A percentile compares a stretch with the other conserved stretches of the same genome.
Evolutionary conservation across 2,888 invertebrate species (phyloP).

Genomic region (Phengaris arion): DNA sequence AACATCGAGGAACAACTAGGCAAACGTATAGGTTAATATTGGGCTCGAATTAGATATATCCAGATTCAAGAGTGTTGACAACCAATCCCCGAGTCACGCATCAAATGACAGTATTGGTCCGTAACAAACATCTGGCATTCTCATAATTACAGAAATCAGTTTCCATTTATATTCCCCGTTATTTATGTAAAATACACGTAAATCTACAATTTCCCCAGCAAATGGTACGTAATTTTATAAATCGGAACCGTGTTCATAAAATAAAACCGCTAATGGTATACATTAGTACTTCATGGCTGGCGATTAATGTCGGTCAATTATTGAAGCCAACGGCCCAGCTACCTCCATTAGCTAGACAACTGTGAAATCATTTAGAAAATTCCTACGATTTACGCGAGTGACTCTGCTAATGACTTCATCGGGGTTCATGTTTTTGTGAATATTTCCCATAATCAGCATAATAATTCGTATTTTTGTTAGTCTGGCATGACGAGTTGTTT

Average conservation of each 20-base stretch:
- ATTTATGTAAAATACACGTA: conserved; percentile 26
- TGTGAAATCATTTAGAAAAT: conserved; percentile 29
- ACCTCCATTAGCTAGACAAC: conserved; percentile 27
- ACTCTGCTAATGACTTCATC: conserved; percentile 18
- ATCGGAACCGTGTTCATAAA: conserved; percentile 22
- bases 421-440: not conserved
- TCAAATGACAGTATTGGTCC: no score
- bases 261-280: conserved; percentile 26
- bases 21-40: no score
- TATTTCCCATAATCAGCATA: not conserved
- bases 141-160: no score
- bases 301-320: conserved; percentile 21
- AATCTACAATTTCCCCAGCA: conserved; percentile 4
- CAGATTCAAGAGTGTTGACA: no score
- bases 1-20: no score
- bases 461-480: not conserved
- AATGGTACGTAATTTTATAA: conserved; percentile 19
- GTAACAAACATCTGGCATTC: no score
- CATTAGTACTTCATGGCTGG: conserved; percentile 18
- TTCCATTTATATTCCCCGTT: not conserved
- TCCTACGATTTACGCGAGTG: conserved; percentile 25
- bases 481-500: not conserved
- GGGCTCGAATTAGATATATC: no score
- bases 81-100: no score
- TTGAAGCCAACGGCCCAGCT: conserved; percentile 21